phyloP scores from a whole-genome alignment of 2,888 invertebrate species.

The Stenodera caucasica region DNA sequence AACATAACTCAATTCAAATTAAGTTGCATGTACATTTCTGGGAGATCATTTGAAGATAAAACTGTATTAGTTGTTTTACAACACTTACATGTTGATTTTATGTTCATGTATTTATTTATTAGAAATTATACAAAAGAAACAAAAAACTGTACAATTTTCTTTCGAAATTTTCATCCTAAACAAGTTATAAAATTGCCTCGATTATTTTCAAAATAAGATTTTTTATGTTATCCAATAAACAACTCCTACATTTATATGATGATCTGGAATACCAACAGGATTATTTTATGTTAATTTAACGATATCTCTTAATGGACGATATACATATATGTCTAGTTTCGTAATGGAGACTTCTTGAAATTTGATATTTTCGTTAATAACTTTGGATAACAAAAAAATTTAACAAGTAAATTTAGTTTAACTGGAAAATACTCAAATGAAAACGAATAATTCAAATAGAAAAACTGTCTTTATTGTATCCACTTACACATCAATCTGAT shows the following conservation, averaged over 20 bases:
- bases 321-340: conserved; percentile 14
- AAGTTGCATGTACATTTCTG: conserved; percentile 3
- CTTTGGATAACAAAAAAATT: background rate
- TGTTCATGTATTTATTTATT: background rate
- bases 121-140: background rate
- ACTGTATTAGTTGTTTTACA: conserved; percentile 1
- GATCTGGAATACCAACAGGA: conserved; percentile 10
- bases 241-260: conserved; percentile 18
- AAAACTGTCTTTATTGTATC: too few species aligned
- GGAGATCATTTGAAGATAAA: background rate
- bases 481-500: too few species aligned
- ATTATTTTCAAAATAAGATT: background rate
- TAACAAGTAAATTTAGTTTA: too few species aligned
- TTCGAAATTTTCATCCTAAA: conserved; percentile 1
- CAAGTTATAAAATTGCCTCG: background rate
- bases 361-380: conserved; percentile 18
- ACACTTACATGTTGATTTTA: conserved; percentile 2
- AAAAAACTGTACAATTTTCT: background rate
- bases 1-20: conserved; percentile 8
- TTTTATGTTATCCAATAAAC: conserved; percentile 14
- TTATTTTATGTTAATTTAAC: conserved; percentile 21
- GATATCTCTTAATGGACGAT: conserved; percentile 19
- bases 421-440: too few species aligned
- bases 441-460: too few species aligned
- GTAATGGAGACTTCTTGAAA: conserved; percentile 18